Base-by-base conservation (phyloP, 2,888 invertebrate genomes). In the Pammene fasciana region DNA sequence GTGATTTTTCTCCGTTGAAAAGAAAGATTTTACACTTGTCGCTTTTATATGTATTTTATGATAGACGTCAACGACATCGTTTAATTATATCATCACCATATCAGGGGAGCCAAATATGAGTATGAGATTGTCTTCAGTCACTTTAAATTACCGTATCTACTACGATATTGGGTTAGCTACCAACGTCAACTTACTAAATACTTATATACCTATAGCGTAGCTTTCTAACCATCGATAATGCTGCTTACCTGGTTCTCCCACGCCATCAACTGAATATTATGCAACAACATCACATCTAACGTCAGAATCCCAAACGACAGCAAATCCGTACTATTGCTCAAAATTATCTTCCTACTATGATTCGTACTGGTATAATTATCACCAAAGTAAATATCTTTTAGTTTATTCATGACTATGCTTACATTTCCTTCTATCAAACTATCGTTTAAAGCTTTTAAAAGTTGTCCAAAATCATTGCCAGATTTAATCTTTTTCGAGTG, bases 221-320 rank as follows among this genome's bases (percentile, higher is more conserved):
- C 26, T 4, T 26, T 26, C 26, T 26, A 3, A 26, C 26, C 26
- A 26, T 26, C 26, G 26, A 26, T 26, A 26, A 26, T 26, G 26
- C 26, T 34, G 34, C 54, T n/a, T 57, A 90, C 90, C 86, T 93
- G 93, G 76, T 88, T 93, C 74, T 93, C 93, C 92, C 94, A 93
- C 0, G 93, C 93, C 88, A 94, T 93, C 26, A 93, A 76, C 75
- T 94, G 94, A 48, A 94, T 93, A 77, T 94, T 94, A 78, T 93
- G 93, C 3, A 94, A 74, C 65, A 94, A 75, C 86, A 94, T 93
- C 0, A 94, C 89, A 76, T 94, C 94, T 61, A 94, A 75, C 0
- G 94, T 93, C 73, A 94, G 74, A 48, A 94, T 92, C 0, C 94
- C 94, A 70, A 94, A 94, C 0, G 94, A 94, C 0, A 94, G 75